Conservation (phyloP, 2,797 vertebrate genomes). For the Lophius americanus region DNA sequence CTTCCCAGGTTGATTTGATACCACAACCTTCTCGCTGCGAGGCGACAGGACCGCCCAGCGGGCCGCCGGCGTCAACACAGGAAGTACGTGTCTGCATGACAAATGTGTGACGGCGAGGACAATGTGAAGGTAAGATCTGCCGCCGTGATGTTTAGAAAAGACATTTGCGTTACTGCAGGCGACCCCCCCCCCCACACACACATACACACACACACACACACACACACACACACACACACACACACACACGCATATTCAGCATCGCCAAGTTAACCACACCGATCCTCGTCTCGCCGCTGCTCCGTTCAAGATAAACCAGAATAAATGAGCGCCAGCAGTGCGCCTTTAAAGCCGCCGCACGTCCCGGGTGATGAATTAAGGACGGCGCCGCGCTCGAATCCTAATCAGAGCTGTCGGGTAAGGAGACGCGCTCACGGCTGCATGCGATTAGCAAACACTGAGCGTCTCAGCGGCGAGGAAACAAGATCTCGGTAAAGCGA, state of each 20-base stretch:
- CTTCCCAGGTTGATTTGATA: no score
- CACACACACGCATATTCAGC: not conserved
- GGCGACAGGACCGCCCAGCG: no score
- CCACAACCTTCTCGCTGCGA: no score
- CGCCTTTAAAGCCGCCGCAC: slow-evolving; percentile 4
- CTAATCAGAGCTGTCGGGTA: slow-evolving; percentile 30
- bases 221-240: no score
- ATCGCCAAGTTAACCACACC: slow-evolving; percentile 16
- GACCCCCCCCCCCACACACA: no score
- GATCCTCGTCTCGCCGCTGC: slow-evolving; percentile 27
- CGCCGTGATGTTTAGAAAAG: no score
- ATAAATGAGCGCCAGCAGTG: slow-evolving; percentile 34
- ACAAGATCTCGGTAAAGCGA: not conserved
- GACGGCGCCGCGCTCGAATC: slow-evolving; percentile 27
- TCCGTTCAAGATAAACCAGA: slow-evolving; percentile 41
- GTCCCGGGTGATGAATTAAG: slow-evolving; percentile 43
- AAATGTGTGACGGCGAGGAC: no score
- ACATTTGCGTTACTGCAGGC: no score
- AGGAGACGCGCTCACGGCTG: slow-evolving; percentile 1
- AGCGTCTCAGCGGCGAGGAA: not conserved
- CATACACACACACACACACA: no score
- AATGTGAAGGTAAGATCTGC: no score
- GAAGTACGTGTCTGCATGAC: no score
- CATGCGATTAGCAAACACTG: slow-evolving; percentile 16
- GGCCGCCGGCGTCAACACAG: no score